Base-by-base conservation (phyloP, 2,888 invertebrate genomes). In the Eueremaeus valkanovi region DNA sequence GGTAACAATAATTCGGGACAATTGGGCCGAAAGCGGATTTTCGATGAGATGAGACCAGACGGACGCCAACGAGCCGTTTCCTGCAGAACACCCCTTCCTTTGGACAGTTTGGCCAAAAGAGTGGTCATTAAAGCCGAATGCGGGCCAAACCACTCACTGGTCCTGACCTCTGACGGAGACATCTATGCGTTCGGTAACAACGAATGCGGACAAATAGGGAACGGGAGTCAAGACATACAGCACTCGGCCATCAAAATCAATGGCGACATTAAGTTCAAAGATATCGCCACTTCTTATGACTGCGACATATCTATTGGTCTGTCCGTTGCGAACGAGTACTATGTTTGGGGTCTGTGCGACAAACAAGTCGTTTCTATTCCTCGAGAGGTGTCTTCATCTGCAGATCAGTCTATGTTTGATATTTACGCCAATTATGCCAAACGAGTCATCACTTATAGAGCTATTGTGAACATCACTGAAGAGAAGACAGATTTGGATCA, bases 1-100 rank as follows among this genome's bases (percentile, higher is more conserved):
- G 95, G 95, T 9, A 93, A 92, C 90, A 95, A 95, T 84, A 89
- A 90, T 78, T 88, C 88, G 81, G 94, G 94, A 0, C 93, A 95
- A 83, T 84, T 95, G 24, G 95, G 95, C 8, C 83, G 45, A 13
- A 11, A 45, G 16, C 9, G 16, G 16, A n/a, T n/a, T n/a, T 8
- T 3, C 3, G 29, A 29, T 27, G 0, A 31, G 3, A 16, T 1
- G 3, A 0, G 29, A 3, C 6, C 8, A 8, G 9, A 8, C 11
- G 9, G 2, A 6, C 27, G 1, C 27, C 2, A 27, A 27, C 16
- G 29, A 11, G 24, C 18, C 9, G n/a, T n/a, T n/a, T 13, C 3
- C 3, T 31, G 29, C 5, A 0, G 1, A 3, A 3, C 1, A 8
- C 58, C 13, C 29, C 58, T 2, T 16, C 31, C 21, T 16, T 13